A percentile compares a stretch with the other conserved stretches of the same genome.
These are phyloP conservation scores for Malthinus flaveolus DNA, from an alignment of 2,888 invertebrate species.

Conservation along the genomic window DNA sequence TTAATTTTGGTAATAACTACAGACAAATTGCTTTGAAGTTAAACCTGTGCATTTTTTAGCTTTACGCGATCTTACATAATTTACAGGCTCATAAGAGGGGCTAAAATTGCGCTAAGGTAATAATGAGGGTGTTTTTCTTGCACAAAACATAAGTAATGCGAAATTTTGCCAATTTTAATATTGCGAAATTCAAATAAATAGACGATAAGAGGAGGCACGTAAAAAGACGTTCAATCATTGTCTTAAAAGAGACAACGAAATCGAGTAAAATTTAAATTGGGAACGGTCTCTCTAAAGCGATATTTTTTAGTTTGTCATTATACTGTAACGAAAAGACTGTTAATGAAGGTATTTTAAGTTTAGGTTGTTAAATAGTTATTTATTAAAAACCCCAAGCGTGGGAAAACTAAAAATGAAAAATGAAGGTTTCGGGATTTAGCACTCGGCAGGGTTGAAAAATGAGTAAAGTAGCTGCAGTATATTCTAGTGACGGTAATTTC, in stretches of 20 bases:
- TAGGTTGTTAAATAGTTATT: too few relatives aligned
- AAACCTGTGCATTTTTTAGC: conserved; percentile 14
- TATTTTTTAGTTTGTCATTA: background rate
- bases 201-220: conserved; percentile 22
- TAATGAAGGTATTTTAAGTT: too few relatives aligned
- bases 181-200: conserved; percentile 20
- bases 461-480: too few relatives aligned
- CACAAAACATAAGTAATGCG: too few relatives aligned
- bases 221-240: conserved; percentile 27
- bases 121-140: too few relatives aligned
- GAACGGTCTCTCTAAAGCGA: conserved; percentile 8
- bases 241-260: conserved; percentile 15
- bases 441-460: too few relatives aligned
- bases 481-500: too few relatives aligned
- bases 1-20: conserved; percentile 36
- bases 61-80: conserved; percentile 10
- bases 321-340: too few relatives aligned
- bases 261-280: conserved; percentile 23
- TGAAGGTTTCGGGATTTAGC: too few relatives aligned
- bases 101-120: too few relatives aligned
- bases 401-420: too few relatives aligned
- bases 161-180: conserved; percentile 19
- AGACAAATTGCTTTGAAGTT: conserved; percentile 33
- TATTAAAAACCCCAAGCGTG: too few relatives aligned
- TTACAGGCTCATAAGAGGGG: background rate